phyloP scores from a whole-genome alignment of 2,113 vertebrate genomes.

The Eulemur rufifrons region DNA sequence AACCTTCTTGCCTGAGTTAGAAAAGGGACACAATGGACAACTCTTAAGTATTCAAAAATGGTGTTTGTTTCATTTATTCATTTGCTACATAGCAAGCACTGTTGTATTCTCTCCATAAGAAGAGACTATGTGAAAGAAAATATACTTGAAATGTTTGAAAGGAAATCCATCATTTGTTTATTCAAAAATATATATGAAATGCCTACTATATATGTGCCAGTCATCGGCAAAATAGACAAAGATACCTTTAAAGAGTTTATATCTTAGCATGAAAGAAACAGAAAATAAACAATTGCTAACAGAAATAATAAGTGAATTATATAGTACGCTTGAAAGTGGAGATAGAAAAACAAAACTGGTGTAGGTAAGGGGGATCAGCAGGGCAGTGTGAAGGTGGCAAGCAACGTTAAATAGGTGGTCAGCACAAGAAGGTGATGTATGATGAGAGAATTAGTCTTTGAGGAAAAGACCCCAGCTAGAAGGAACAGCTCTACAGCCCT shows the following conservation, averaged over 20 bases:
- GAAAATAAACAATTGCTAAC: not conserved
- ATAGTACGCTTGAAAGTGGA: not conserved
- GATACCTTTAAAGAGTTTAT: not conserved
- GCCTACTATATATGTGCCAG: not conserved
- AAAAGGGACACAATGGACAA: not conserved
- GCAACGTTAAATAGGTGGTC: not conserved
- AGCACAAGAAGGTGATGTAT: not conserved
- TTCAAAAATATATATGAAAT: not conserved
- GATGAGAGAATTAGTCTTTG: not conserved
- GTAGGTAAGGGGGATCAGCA: not conserved
- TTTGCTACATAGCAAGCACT: not conserved
- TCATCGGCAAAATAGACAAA: not conserved
- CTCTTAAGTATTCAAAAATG: not conserved
- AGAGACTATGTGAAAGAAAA: not conserved
- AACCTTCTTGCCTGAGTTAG: not conserved
- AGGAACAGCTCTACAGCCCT: not conserved
- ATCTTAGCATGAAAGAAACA: not conserved
- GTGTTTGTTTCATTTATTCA: not conserved
- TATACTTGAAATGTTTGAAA: not conserved
- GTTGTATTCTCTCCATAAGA: not conserved
- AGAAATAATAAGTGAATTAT: not conserved
- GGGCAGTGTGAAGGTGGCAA: not conserved
- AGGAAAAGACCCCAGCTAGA: not conserved
- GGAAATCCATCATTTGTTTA: not conserved
- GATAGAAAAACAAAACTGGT: not conserved